phyloP scores from a whole-genome alignment of 2,113 vertebrate genomes.

The Cyprinus carpio region DNA sequence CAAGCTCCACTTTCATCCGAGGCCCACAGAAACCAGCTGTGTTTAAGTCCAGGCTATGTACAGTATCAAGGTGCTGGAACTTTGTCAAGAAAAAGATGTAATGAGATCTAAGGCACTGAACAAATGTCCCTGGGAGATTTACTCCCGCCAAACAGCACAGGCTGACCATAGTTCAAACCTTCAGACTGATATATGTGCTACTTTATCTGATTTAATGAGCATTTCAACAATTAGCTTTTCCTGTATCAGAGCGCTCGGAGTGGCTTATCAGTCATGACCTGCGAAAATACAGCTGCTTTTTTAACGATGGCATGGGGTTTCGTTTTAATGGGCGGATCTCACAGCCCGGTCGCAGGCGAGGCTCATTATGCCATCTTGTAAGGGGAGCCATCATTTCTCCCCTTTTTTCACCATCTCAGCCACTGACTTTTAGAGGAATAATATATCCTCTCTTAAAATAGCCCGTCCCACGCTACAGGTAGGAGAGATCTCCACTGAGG shows the following conservation, averaged over 20 bases:
- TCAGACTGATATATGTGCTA: slow-evolving; percentile 74
- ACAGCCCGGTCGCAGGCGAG: slow-evolving; percentile 54
- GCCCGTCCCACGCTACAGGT: slow-evolving; percentile 52
- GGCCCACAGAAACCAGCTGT: slow-evolving; percentile 58
- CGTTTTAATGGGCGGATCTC: slow-evolving; percentile 72
- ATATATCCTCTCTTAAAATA: slow-evolving; percentile 62
- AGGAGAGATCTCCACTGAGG: slow-evolving; percentile 45
- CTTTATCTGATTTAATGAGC: slow-evolving; percentile 76
- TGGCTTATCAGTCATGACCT: slow-evolving; percentile 68
- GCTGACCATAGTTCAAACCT: slow-evolving; percentile 68
- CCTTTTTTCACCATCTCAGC: slow-evolving; percentile 52
- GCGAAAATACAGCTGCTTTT: slow-evolving; percentile 67
- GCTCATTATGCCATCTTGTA: slow-evolving; percentile 65
- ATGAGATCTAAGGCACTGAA: slow-evolving; percentile 71
- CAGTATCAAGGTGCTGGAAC: slow-evolving; percentile 66
- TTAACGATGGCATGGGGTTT: slow-evolving; percentile 61
- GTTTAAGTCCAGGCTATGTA: slow-evolving; percentile 52
- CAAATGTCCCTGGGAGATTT: slow-evolving; percentile 63
- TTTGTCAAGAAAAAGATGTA: slow-evolving; percentile 68
- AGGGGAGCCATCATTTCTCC: slow-evolving; percentile 40
- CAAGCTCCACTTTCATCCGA: slow-evolving; percentile 59
- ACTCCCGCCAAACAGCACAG: slow-evolving; percentile 60
- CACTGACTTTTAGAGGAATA: slow-evolving; percentile 60
- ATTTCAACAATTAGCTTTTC: slow-evolving; percentile 74
- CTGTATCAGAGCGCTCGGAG: slow-evolving; percentile 57